Conservation (phyloP, 2,113 vertebrate genomes). For the Antennarius striatus region DNA sequence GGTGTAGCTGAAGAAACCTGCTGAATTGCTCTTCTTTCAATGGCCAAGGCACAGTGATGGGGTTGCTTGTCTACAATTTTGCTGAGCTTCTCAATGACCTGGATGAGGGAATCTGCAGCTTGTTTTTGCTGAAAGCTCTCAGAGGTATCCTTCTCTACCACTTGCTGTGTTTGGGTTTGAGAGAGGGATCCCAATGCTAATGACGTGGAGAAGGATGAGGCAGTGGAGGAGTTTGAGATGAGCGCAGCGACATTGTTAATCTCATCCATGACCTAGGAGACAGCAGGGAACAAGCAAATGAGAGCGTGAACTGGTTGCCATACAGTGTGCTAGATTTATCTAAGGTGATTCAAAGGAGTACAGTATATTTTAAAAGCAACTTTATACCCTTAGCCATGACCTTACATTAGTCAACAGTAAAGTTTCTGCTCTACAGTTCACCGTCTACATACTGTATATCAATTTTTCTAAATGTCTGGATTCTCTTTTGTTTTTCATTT, state of each 20-base stretch:
- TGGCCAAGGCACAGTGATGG: slow-evolving; percentile 82
- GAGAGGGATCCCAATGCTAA: slow-evolving; percentile 41
- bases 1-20: slow-evolving; percentile 25
- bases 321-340: too few relatives aligned
- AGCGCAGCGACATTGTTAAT: slow-evolving; percentile 82
- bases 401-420: too few relatives aligned
- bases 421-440: too few relatives aligned
- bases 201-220: slow-evolving; percentile 77
- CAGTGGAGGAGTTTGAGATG: slow-evolving; percentile 80
- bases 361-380: too few relatives aligned
- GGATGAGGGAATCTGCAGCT: slow-evolving; percentile 87
- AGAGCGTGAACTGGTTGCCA: too few relatives aligned
- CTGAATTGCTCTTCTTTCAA: slow-evolving; percentile 83
- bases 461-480: too few relatives aligned
- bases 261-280: slow-evolving; percentile 89
- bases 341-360: too few relatives aligned
- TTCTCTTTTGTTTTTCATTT: too few relatives aligned
- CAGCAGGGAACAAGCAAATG: slow-evolving; percentile 1
- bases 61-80: slow-evolving; percentile 94
- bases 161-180: slow-evolving; percentile 12
- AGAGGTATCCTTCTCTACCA: slow-evolving; percentile 60
- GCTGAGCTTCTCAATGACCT: slow-evolving; percentile 96
- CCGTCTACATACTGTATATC: too few relatives aligned
- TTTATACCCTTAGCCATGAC: too few relatives aligned
- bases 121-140: slow-evolving; percentile 69